These are phyloP conservation scores for Muntiacus reevesi DNA, from an alignment of 2,113 vertebrate species.

Conservation along the genomic window DNA sequence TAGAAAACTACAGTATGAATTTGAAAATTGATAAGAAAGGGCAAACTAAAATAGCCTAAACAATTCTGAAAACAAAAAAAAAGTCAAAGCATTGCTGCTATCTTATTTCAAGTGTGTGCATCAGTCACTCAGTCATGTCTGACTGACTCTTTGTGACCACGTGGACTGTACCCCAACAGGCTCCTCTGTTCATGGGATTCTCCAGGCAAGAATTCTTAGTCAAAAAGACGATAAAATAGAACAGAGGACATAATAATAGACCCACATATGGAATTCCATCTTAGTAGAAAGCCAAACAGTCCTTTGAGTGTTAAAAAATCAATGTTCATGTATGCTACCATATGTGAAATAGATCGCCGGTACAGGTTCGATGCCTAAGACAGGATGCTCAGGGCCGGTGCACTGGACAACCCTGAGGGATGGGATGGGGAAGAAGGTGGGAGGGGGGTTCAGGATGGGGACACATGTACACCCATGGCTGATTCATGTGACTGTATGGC, in stretches of 20 bases:
- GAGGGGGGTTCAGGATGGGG: no score
- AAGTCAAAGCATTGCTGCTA: not conserved
- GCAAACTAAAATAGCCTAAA: not conserved
- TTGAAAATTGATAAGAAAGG: not conserved
- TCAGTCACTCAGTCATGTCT: not conserved
- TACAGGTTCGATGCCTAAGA: not conserved
- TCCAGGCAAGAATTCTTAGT: not conserved
- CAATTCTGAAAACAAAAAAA: not conserved
- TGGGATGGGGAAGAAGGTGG: no score
- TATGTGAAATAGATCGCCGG: not conserved
- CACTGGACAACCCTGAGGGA: no score
- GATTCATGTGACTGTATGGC: no score
- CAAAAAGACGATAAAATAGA: not conserved
- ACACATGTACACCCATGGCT: no score
- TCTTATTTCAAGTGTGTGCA: not conserved
- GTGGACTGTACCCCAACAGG: not conserved
- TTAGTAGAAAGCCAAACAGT: not conserved
- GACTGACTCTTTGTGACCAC: not conserved
- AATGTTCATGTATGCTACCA: not conserved
- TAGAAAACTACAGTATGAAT: not conserved
- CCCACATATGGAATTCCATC: fast-evolving
- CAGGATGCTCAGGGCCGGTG: no score
- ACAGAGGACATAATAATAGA: not conserved
- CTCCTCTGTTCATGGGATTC: not conserved
- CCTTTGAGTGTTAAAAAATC: not conserved